Conservation (phyloP, 2,888 invertebrate genomes). For the Lypha dubia region DNA sequence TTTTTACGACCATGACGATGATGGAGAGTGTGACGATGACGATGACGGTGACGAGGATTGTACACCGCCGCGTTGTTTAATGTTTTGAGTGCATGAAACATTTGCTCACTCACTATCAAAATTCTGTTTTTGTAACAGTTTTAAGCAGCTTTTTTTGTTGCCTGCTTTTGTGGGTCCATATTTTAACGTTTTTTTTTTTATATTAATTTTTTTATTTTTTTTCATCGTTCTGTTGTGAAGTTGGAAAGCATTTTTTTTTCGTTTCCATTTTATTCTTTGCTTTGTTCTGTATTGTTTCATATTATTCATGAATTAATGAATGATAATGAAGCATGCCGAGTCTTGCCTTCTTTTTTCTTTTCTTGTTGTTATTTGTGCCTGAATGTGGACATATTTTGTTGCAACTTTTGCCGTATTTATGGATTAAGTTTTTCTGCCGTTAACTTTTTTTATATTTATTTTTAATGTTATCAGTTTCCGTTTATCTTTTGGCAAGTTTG, state of each 20-base stretch:
- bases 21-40: not conserved
- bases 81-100: constrained; percentile 34
- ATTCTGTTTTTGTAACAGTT: constrained; percentile 25
- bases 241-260: constrained; percentile 13
- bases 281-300: constrained; percentile 28
- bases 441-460: not conserved
- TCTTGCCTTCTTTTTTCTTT: constrained; percentile 8
- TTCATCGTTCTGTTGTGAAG: constrained; percentile 21
- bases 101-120: constrained; percentile 14
- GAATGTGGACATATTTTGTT: not conserved
- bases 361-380: not conserved
- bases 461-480: constrained; percentile 17
- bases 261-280: not conserved
- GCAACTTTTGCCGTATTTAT: constrained; percentile 6
- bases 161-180: constrained; percentile 2
- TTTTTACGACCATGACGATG: not conserved
- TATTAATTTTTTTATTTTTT: not conserved
- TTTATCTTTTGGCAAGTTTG: constrained; percentile 37
- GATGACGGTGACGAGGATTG: constrained; percentile 13
- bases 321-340: constrained; percentile 58
- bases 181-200: constrained; percentile 22
- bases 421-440: constrained; percentile 1
- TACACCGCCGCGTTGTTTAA: constrained; percentile 30
- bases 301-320: constrained; percentile 65
- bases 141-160: constrained; percentile 26